Percentiles rank a stretch among this genome's conserved stretches.
Conservation (phyloP, 2,113 vertebrate species). For the Neotoma lepida region DNA sequence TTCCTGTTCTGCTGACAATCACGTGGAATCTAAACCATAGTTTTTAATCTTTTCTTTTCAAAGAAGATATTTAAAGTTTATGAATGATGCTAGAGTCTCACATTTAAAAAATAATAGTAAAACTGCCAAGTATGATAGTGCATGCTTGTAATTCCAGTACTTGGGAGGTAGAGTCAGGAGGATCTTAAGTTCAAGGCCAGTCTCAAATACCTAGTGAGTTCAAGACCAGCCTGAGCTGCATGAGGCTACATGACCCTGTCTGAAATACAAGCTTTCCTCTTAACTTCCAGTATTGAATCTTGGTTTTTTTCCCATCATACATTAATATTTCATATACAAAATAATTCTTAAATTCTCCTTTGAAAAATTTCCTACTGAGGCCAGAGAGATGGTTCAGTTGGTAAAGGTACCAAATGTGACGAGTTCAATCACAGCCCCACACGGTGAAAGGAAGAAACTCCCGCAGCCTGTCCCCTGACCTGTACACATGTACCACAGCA, state of each 20-base stretch:
- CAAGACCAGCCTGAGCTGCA: background rate
- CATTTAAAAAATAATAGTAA: background rate
- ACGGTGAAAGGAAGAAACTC: background rate
- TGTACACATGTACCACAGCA: too few relatives aligned
- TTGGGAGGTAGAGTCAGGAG: background rate
- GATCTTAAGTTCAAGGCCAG: too few relatives aligned
- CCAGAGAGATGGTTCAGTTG: background rate
- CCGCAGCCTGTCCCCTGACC: too few relatives aligned
- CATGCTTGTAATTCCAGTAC: background rate
- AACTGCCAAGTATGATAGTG: background rate
- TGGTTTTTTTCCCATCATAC: slow-evolving; percentile 31
- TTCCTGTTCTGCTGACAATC: background rate
- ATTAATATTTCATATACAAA: background rate
- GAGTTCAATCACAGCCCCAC: background rate
- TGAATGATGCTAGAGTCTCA: background rate
- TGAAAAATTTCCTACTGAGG: background rate
- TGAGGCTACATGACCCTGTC: background rate
- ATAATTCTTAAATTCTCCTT: background rate
- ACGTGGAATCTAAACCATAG: background rate
- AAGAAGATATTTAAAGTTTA: slow-evolving; percentile 41
- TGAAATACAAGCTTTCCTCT: background rate
- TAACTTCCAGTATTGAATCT: background rate
- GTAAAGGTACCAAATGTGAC: background rate
- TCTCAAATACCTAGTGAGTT: too few relatives aligned
- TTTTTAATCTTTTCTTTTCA: slow-evolving; percentile 25